Conservation (phyloP, 2,797 vertebrate species). For the Prionace glauca region DNA sequence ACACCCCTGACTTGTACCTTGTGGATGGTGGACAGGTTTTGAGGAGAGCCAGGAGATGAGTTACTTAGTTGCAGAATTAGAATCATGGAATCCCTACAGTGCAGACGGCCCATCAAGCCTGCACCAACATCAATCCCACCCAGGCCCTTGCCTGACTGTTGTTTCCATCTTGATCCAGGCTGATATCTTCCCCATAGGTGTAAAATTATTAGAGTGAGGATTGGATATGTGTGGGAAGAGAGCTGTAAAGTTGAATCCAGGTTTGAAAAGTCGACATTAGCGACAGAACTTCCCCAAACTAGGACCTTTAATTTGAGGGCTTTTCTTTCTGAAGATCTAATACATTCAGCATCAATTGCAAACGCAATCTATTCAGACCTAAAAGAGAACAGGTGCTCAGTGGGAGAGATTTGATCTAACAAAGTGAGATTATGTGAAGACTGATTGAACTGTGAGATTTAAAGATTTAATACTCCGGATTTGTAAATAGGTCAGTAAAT, state of each 20-base stretch:
- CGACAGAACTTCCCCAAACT: background rate
- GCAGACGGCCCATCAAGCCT: too few species aligned
- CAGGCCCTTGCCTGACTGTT: background rate
- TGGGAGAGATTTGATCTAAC: constrained; percentile 14
- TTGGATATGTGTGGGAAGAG: background rate
- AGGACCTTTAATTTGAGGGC: background rate
- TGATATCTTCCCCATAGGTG: background rate
- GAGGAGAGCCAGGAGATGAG: too few species aligned
- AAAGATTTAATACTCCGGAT: constrained; percentile 1
- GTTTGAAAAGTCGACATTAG: background rate
- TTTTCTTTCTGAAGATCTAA: background rate
- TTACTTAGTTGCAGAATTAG: too few species aligned
- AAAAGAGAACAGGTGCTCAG: background rate
- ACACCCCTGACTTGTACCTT: too few species aligned
- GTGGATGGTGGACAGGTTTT: too few species aligned
- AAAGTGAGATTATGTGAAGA: background rate
- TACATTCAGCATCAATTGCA: background rate
- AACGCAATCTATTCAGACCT: background rate
- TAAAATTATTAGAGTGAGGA: background rate
- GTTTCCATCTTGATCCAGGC: background rate
- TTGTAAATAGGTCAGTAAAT: constrained; percentile 36
- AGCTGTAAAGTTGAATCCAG: background rate
- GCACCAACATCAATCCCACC: too few species aligned
- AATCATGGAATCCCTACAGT: too few species aligned
- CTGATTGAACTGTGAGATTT: constrained; percentile 26